Percentiles rank a stretch among this genome's conserved stretches.
Evolutionary conservation across 1,140 invertebrate genomes (phyloP).

Genomic region (Bombus ignitus): DNA sequence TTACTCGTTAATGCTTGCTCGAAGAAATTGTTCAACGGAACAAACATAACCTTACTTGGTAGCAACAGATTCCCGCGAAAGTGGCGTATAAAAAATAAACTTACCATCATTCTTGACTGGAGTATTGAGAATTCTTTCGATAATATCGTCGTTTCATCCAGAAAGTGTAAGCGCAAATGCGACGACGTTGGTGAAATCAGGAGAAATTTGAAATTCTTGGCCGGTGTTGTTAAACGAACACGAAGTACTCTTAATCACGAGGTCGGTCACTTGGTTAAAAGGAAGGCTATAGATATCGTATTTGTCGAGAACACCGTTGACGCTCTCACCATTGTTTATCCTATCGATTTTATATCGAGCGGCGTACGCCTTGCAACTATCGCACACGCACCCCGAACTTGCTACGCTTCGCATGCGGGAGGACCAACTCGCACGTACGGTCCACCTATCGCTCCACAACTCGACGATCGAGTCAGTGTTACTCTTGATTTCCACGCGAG

Average conservation of each 20-base stretch:
- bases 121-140: neutral
- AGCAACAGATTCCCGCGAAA: neutral
- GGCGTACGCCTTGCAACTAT: neutral
- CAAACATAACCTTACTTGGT: neutral
- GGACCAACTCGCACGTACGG: conserved; percentile 49
- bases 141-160: neutral
- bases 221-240: neutral
- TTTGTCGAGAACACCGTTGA: neutral
- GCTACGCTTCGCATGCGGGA: conserved; percentile 56
- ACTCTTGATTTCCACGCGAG: conserved; percentile 65
- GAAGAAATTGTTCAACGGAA: neutral
- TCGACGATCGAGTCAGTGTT: conserved; percentile 61
- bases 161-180: neutral
- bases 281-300: neutral
- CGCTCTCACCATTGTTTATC: neutral
- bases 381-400: conserved; percentile 42
- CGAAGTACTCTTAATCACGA: neutral
- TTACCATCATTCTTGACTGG: neutral
- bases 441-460: conserved; percentile 55
- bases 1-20: neutral
- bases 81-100: neutral
- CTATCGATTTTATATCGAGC: neutral
- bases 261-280: too few relatives aligned
- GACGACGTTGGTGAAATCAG: neutral
- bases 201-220: neutral